Conservation (phyloP, 2,797 vertebrate species). For the Vireo griseus region DNA sequence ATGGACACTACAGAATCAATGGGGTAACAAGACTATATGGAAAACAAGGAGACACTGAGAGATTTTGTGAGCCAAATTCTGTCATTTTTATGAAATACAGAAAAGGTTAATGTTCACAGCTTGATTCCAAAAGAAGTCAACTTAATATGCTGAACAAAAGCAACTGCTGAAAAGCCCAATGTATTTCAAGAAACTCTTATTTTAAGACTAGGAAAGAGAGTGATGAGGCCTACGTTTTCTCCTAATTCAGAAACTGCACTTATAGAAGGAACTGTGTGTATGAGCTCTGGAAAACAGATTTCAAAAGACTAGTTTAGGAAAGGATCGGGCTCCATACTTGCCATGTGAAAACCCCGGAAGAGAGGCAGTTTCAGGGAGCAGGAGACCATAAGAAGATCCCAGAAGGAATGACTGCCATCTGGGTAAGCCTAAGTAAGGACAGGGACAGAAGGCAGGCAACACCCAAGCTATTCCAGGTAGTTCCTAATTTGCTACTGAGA, state of each 20-base stretch:
- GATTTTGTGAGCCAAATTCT: accelerated
- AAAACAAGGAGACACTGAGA: background rate
- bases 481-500: background rate
- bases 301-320: background rate
- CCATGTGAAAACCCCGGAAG: background rate
- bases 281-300: background rate
- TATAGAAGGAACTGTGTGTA: background rate
- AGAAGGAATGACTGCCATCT: background rate
- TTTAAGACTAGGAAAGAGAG: background rate
- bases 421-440: background rate
- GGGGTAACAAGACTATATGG: background rate
- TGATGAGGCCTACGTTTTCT: background rate
- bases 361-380: background rate
- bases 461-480: background rate
- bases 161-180: background rate
- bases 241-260: background rate
- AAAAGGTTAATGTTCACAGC: background rate
- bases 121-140: background rate
- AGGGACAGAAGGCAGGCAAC: background rate
- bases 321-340: background rate
- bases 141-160: background rate
- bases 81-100: background rate
- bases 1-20: background rate
- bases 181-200: background rate
- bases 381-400: background rate